These are phyloP conservation scores for Ageneiosus marmoratus DNA, from an alignment of 2,113 vertebrate genomes.

Conservation along the genomic window DNA sequence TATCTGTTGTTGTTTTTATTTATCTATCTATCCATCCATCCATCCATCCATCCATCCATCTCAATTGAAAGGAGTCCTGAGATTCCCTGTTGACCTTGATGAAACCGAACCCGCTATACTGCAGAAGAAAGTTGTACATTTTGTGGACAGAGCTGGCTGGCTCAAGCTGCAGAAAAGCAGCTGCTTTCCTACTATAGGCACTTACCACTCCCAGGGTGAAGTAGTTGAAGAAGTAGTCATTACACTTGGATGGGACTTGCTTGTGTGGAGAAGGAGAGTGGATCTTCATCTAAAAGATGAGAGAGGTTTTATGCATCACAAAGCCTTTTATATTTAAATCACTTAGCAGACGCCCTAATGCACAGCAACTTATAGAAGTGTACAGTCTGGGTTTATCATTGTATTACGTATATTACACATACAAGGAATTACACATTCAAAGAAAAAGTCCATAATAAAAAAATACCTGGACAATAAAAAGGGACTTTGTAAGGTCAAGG, in stretches of 20 bases:
- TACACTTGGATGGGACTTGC: slow-evolving; percentile 97
- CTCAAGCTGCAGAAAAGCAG: not conserved
- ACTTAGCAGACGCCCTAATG: not conserved
- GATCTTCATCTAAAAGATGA: slow-evolving; percentile 90
- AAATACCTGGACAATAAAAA: not conserved
- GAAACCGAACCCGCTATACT: not conserved
- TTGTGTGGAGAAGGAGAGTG: slow-evolving; percentile 98
- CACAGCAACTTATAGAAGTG: not conserved
- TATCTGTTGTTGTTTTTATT: not conserved
- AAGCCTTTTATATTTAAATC: not conserved
- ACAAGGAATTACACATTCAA: not conserved
- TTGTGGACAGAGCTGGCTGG: not conserved
- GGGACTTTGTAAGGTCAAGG: not conserved
- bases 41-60: too few relatives aligned
- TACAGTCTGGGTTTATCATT: too few relatives aligned
- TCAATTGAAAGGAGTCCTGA: not conserved
- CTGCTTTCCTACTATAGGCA: slow-evolving; percentile 42
- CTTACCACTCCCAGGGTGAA: slow-evolving; percentile 97
- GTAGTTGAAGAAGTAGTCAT: slow-evolving; percentile 99
- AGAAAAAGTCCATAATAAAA: not conserved
- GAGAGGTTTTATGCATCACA: not conserved
- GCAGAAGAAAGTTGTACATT: not conserved
- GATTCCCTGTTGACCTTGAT: not conserved
- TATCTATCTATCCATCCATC: too few relatives aligned
- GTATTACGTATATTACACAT: too few relatives aligned